Conservation (phyloP, 2,888 invertebrate species). For the Cerastis rubricosa region DNA sequence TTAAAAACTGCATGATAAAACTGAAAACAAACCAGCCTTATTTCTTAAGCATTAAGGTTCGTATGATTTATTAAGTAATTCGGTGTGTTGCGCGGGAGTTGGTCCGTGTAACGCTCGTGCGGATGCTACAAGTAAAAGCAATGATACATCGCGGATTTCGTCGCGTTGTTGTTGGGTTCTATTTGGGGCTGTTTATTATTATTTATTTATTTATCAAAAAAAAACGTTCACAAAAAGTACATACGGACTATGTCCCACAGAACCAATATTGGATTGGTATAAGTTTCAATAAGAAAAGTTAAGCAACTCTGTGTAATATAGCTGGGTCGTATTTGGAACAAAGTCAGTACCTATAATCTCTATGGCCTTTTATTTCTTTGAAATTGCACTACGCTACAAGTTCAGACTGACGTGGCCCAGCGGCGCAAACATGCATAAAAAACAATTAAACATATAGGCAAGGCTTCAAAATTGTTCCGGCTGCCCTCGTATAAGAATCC, state of each 20-base stretch:
- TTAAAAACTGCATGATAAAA: slow-evolving; percentile 22
- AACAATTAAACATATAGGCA: neutral
- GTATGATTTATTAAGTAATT: slow-evolving; percentile 80
- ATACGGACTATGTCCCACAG: too few relatives aligned
- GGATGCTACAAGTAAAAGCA: slow-evolving; percentile 87
- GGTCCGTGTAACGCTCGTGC: slow-evolving; percentile 83
- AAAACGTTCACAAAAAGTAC: too few relatives aligned
- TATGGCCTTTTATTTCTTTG: neutral
- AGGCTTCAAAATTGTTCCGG: neutral
- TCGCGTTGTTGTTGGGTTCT: slow-evolving; percentile 77
- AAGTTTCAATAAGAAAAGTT: neutral
- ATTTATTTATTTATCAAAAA: too few relatives aligned
- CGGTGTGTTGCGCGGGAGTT: slow-evolving; percentile 75
- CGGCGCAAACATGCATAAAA: neutral
- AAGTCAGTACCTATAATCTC: neutral
- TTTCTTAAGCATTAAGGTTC: slow-evolving; percentile 34
- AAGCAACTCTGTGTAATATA: neutral
- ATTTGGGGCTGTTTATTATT: slow-evolving; percentile 58
- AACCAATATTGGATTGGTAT: too few relatives aligned
- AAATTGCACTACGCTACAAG: neutral
- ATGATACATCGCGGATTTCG: slow-evolving; percentile 87
- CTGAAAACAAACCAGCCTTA: slow-evolving; percentile 33
- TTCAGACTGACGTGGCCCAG: neutral
- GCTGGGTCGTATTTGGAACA: neutral
- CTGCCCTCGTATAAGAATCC: neutral